Conservation (phyloP, 2,113 vertebrate species). For the Protobothrops mucrosquamatus region DNA sequence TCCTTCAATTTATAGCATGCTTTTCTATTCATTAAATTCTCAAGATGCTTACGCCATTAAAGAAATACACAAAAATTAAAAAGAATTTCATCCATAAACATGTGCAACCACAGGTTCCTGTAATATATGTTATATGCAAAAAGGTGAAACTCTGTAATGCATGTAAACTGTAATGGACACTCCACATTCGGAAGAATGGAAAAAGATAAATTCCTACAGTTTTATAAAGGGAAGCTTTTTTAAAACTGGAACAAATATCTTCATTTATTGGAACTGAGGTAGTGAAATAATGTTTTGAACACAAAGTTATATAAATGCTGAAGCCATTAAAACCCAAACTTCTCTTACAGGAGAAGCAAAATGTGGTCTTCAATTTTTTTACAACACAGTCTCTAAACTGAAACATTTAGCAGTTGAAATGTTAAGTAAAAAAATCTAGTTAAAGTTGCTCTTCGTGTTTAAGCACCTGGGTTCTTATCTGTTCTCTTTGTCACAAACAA, state of each 20-base stretch:
- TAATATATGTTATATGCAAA: neutral
- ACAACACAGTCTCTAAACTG: neutral
- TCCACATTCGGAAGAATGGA: neutral
- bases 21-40: neutral
- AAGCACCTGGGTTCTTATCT: neutral
- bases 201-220: neutral
- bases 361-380: neutral
- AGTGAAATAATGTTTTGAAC: neutral
- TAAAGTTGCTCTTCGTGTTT: neutral
- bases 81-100: neutral
- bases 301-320: neutral
- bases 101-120: neutral
- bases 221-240: neutral
- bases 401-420: neutral
- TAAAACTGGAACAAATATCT: neutral
- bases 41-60: neutral
- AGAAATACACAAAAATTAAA: neutral
- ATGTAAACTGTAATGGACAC: neutral
- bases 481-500: slow-evolving; percentile 33
- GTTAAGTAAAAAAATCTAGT: neutral
- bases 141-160: neutral
- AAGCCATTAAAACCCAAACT: neutral
- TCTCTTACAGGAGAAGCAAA: neutral
- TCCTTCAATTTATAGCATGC: neutral
- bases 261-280: neutral